These are phyloP conservation scores for Enteromius viviparus DNA, from an alignment of 2,797 vertebrate species.

Conservation along the genomic window DNA sequence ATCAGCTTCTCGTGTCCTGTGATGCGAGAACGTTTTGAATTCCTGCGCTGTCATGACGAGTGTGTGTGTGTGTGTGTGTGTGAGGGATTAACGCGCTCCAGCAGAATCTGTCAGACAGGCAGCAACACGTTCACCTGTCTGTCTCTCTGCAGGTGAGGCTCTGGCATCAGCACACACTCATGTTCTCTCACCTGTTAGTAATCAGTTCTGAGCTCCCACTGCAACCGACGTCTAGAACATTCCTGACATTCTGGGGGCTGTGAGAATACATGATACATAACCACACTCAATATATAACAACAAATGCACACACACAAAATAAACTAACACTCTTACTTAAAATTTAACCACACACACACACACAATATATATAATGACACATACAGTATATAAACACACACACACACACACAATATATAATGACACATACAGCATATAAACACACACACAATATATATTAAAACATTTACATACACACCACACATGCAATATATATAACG, in stretches of 20 bases:
- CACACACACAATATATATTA: too few species aligned
- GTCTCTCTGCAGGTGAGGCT: constrained; percentile 70
- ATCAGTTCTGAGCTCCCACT: constrained; percentile 75
- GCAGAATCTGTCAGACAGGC: constrained; percentile 62
- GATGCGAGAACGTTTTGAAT: constrained; percentile 12
- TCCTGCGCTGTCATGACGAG: constrained; percentile 39
- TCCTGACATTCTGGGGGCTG: constrained; percentile 80
- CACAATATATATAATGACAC: too few species aligned
- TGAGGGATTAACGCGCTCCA: constrained; percentile 50
- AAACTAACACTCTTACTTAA: too few species aligned
- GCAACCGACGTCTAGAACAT: constrained; percentile 79
- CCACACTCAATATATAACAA: background rate
- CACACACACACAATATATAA: too few species aligned
- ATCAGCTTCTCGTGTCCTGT: background rate
- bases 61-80: constrained; percentile 20
- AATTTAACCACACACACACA: background rate
- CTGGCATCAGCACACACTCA: constrained; percentile 57
- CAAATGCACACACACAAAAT: background rate
- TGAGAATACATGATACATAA: constrained; percentile 48
- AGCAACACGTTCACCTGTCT: constrained; percentile 57
- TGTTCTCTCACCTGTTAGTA: constrained; percentile 80
- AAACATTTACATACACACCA: too few species aligned
- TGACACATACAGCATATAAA: too few species aligned
- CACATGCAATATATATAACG: too few species aligned
- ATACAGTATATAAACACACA: too few species aligned